Evolutionary conservation across 1,140 invertebrate species (phyloP), one percentile per base, ranked within the genome.

Genomic region (Nasonia giraulti): DNA sequence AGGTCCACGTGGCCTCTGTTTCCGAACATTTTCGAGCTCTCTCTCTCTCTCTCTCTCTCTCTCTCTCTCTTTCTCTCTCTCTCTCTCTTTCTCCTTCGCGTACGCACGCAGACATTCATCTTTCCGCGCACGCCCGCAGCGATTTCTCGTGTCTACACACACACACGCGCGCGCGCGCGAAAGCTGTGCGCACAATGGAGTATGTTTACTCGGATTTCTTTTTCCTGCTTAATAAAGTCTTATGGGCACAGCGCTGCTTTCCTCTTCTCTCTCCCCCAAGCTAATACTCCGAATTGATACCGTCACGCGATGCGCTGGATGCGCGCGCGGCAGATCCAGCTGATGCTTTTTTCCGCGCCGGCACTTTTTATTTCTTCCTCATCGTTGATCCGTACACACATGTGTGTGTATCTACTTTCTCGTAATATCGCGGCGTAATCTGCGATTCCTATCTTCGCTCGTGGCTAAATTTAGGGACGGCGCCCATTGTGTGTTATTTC

Each of bases 1-100:
- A 83, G 85, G 83, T 20, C 91, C 92, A 88, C 93, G 89, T 89
- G 89, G 83, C 87, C 87, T 44, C 86, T 79, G 69, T 76, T 78
- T 88, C 69, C 86, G 74, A 87, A 79, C 86, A 85, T 66, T 75
- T 75, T 85, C 82, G 14, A 82, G 14, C 20, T 71, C 31, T 10
- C 47, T 74, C 33, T 86, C 27, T 86, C 27, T 33, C 47, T 79
- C n/a, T 44, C 66, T 37, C 1, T 83, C 74, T 90, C 74, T n/a
- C n/a, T n/a, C 27, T 33, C 47, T 79, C n/a, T 44, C 66, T 37
- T 6, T 71, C 31, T 10, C 47, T 74, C 33, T 86, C 27, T 86
- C 27, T 33, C 47, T 79, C n/a, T 44, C 66, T 37, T 6, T 83
- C 74, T 90, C 74, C 74, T 86, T 88, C 82, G 68, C 76, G 33